phyloP scores from a whole-genome alignment of 2,888 invertebrate genomes.

The Cephonodes hylas region DNA sequence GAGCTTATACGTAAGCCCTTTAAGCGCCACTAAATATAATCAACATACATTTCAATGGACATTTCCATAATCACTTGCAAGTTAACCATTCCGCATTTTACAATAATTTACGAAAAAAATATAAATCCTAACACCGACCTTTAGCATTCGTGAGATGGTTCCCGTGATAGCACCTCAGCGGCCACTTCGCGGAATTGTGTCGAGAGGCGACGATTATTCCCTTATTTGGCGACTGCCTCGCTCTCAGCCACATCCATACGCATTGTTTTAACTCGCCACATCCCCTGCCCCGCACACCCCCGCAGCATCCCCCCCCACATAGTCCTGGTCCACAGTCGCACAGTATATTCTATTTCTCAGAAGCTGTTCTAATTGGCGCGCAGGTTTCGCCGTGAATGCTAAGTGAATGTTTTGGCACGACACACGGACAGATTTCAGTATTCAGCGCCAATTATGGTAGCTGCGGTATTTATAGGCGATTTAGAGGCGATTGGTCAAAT shows the following conservation, averaged over 20 bases:
- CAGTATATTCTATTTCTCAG: constrained; percentile 33
- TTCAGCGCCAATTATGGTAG: constrained; percentile 11
- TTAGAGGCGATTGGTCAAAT: not conserved
- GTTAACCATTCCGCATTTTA: too few species aligned
- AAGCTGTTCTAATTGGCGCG: constrained; percentile 41
- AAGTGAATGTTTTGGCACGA: constrained; percentile 22
- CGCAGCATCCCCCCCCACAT: constrained; percentile 25
- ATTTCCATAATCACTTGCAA: too few species aligned
- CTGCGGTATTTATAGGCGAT: not conserved
- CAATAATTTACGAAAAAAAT: not conserved
- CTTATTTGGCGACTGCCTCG: constrained; percentile 32
- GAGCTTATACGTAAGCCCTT: too few species aligned
- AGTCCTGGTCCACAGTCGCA: constrained; percentile 25
- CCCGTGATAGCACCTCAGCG: constrained; percentile 35
- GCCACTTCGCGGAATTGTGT: constrained; percentile 37
- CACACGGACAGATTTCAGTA: constrained; percentile 7
- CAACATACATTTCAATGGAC: too few species aligned
- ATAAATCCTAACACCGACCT: not conserved
- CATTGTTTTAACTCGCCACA: constrained; percentile 39
- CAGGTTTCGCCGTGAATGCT: constrained; percentile 28
- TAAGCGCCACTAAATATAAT: too few species aligned
- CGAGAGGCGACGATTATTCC: constrained; percentile 43
- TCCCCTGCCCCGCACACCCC: constrained; percentile 17
- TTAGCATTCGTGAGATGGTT: constrained; percentile 26
- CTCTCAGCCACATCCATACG: constrained; percentile 36